A percentile compares a stretch with the other conserved stretches of the same genome.
Evolutionary conservation across 2,797 vertebrate genomes (phyloP).

Genomic region (Taeniopygia guttata): DNA sequence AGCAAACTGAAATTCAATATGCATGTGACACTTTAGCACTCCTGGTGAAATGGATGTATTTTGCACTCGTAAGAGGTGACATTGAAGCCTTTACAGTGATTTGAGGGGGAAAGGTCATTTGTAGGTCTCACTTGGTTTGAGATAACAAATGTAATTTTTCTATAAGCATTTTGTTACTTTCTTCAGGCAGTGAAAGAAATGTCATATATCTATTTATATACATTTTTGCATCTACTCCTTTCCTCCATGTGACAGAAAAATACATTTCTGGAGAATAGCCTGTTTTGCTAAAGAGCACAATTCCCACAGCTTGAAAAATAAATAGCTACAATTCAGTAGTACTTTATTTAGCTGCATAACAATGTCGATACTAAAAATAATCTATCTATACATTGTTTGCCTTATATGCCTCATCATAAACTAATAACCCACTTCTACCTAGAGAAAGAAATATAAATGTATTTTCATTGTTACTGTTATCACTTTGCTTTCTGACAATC

Average conservation of each 20-base stretch:
- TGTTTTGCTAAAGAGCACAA: constrained; percentile 4
- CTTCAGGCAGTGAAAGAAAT: not conserved
- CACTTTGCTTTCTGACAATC: not conserved
- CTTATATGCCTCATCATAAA: not conserved
- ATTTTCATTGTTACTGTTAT: not conserved
- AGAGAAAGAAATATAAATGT: not conserved
- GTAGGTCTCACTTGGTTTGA: not conserved
- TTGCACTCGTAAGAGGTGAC: not conserved
- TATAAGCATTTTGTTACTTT: not conserved
- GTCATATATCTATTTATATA: not conserved
- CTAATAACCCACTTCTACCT: not conserved
- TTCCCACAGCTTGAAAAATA: not conserved
- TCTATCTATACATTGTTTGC: not conserved
- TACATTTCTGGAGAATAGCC: not conserved
- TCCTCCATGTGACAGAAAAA: not conserved
- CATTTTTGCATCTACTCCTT: not conserved
- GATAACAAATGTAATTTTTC: not conserved
- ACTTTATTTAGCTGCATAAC: not conserved
- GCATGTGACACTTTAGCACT: not conserved
- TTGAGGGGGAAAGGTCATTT: not conserved
- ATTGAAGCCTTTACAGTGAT: not conserved
- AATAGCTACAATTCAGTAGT: not conserved
- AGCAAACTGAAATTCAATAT: not conserved
- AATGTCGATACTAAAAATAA: not conserved
- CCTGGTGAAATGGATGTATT: not conserved